A percentile compares a stretch with the other conserved stretches of the same genome.
Evolutionary conservation across 1,140 invertebrate species (phyloP).

Genomic region (Centruroides vittatus): DNA sequence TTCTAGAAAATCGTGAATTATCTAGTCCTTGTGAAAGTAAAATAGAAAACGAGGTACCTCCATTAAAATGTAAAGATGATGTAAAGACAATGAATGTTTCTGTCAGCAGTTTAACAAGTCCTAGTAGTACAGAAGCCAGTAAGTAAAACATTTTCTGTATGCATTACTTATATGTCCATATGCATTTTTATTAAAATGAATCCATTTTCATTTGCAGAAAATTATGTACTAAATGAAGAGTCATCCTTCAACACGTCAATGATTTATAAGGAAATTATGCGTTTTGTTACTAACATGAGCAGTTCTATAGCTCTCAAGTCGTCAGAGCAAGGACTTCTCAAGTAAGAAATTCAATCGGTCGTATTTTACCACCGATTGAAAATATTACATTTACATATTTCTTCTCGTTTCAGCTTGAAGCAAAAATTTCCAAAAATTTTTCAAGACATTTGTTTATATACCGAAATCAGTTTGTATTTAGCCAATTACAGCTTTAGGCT

Average conservation of each 20-base stretch:
- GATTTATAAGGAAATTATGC: constrained; percentile 36
- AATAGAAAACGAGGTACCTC: background rate
- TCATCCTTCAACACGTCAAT: constrained; percentile 5
- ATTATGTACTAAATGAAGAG: too few relatives aligned
- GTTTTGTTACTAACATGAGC: constrained; percentile 34
- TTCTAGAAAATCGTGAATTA: background rate
- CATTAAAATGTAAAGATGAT: too few relatives aligned
- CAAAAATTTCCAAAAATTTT: constrained; percentile 69
- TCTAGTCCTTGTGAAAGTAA: background rate
- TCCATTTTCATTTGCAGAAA: too few relatives aligned
- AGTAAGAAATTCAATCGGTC: constrained; percentile 24
- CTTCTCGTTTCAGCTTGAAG: constrained; percentile 45
- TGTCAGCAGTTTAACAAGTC: too few relatives aligned
- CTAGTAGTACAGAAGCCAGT: too few relatives aligned
- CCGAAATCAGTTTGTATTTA: constrained; percentile 69
- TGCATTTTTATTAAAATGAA: too few relatives aligned
- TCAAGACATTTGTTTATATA: constrained; percentile 82
- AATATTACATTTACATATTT: background rate
- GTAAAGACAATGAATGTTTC: too few relatives aligned
- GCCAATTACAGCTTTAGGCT: constrained; percentile 65
- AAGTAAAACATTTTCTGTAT: too few relatives aligned
- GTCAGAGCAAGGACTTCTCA: constrained; percentile 38
- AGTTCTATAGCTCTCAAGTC: constrained; percentile 37
- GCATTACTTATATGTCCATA: too few relatives aligned
- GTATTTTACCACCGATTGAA: too few relatives aligned